Evolutionary conservation across 2,113 vertebrate species (phyloP).

Genomic region (Cololabis saira): DNA sequence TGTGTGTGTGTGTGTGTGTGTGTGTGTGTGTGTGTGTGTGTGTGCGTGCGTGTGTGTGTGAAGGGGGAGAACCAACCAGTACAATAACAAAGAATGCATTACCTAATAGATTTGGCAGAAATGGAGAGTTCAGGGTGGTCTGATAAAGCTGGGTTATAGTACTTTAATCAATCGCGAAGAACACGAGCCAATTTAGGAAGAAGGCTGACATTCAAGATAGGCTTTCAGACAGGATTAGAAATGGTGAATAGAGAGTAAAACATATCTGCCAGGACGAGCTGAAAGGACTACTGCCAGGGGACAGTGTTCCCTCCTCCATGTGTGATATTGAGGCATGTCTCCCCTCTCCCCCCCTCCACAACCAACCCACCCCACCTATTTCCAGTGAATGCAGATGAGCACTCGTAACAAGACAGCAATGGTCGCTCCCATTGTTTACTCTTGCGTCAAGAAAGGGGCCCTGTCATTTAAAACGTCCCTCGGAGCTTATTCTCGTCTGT

Average conservation of each 20-base stretch:
- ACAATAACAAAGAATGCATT: conserved; percentile 82
- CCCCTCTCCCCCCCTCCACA: background rate
- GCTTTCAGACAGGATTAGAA: conserved; percentile 84
- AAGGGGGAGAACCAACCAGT: conserved; percentile 29
- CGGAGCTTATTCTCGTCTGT: conserved; percentile 54
- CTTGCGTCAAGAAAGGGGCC: conserved; percentile 52
- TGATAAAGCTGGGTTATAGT: conserved; percentile 80
- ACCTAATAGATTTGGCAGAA: conserved; percentile 85
- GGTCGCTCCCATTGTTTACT: conserved; percentile 43
- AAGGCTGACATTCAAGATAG: conserved; percentile 80
- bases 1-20: too few relatives aligned
- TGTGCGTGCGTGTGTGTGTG: background rate
- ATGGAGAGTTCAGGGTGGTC: conserved; percentile 68
- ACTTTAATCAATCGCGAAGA: conserved; percentile 85
- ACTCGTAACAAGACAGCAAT: conserved; percentile 40
- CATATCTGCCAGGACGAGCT: conserved; percentile 62
- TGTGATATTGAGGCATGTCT: conserved; percentile 64
- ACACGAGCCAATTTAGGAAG: conserved; percentile 80
- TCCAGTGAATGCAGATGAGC: conserved; percentile 43
- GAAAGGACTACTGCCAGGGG: conserved; percentile 61
- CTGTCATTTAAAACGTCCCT: conserved; percentile 66
- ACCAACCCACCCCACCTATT: background rate
- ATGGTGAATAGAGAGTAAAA: conserved; percentile 72
- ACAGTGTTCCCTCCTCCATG: conserved; percentile 52
- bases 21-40: too few relatives aligned